These are phyloP conservation scores for Eurystomus gularis DNA, from an alignment of 2,113 vertebrate genomes.

Conservation along the genomic window DNA sequence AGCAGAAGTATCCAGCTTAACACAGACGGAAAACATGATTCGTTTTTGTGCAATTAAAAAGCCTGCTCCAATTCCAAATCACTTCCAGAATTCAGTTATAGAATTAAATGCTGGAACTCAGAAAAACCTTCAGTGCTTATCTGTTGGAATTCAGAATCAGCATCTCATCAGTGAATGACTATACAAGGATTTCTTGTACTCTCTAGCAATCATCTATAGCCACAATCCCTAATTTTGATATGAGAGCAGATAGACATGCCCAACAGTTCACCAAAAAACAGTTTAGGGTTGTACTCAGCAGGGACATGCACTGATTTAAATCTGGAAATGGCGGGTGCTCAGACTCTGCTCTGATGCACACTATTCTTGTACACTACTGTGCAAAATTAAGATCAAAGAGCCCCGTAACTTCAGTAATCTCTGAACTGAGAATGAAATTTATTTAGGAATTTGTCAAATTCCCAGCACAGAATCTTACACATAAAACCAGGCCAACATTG, in stretches of 20 bases:
- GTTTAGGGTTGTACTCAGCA: not conserved
- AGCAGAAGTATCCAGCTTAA: not conserved
- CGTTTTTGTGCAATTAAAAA: not conserved
- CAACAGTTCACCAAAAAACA: not conserved
- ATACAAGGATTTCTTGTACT: not conserved
- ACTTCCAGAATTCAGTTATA: not conserved
- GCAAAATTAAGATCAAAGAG: not conserved
- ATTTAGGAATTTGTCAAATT: not conserved
- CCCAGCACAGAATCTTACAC: not conserved
- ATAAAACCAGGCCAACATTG: not conserved
- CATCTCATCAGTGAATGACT: not conserved
- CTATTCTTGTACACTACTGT: not conserved
- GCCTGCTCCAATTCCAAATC: not conserved
- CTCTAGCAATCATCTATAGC: not conserved
- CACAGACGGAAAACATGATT: not conserved
- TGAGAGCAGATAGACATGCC: not conserved
- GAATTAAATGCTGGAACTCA: not conserved
- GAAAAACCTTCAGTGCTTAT: not conserved
- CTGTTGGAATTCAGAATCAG: not conserved
- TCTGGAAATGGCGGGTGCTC: not conserved
- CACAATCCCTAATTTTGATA: not conserved
- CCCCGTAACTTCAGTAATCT: not conserved
- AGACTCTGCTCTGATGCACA: not conserved
- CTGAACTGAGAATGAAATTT: not conserved
- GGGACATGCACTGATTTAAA: not conserved